Conservation (phyloP, 2,888 invertebrate genomes). For the Sialis fuliginosa region DNA sequence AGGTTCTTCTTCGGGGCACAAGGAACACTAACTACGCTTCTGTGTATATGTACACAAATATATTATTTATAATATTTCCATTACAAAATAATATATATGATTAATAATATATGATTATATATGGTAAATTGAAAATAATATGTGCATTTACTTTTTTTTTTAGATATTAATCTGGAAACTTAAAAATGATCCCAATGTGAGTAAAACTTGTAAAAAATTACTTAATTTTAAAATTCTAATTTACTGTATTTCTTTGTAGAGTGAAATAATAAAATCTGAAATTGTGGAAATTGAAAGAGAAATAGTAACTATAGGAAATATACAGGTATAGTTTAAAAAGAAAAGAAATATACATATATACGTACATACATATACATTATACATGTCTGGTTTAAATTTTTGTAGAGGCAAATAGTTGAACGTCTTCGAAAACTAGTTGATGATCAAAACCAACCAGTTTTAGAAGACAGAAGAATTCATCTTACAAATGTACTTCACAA, state of each 20-base stretch:
- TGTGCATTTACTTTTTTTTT: slow-evolving; percentile 9
- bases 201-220: slow-evolving; percentile 8
- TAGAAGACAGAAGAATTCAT: slow-evolving; percentile 21
- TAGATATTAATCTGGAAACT: slow-evolving; percentile 19
- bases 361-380: not conserved
- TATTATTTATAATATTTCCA: too few relatives aligned
- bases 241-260: slow-evolving; percentile 13
- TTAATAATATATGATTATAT: too few relatives aligned
- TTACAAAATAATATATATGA: too few relatives aligned
- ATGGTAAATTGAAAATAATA: too few relatives aligned
- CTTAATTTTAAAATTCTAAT: not conserved
- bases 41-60: too few relatives aligned
- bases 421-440: slow-evolving; percentile 19
- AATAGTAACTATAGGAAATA: slow-evolving; percentile 21
- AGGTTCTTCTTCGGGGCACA: too few relatives aligned
- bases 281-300: slow-evolving; percentile 21
- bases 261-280: slow-evolving; percentile 19
- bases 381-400: slow-evolving; percentile 1
- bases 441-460: slow-evolving; percentile 19
- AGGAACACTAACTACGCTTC: too few relatives aligned
- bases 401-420: slow-evolving; percentile 21
- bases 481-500: slow-evolving; percentile 20
- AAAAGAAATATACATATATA: not conserved
- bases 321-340: slow-evolving; percentile 17
- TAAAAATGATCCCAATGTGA: slow-evolving; percentile 19